phyloP scores from a whole-genome alignment of 2,797 vertebrate species.

The Ciconia nigra region DNA sequence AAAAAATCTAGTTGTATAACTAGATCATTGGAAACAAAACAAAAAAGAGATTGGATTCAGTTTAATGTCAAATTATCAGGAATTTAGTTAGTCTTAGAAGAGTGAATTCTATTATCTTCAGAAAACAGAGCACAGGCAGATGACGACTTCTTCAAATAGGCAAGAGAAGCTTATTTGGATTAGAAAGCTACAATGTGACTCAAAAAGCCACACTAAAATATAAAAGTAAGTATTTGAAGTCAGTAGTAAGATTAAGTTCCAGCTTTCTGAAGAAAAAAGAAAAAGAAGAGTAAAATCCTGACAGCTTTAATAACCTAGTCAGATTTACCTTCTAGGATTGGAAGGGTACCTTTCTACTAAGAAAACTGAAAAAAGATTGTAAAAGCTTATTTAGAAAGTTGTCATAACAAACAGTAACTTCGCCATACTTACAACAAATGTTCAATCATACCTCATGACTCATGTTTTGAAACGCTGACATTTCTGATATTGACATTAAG shows the following conservation, averaged over 20 bases:
- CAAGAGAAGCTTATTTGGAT: background rate
- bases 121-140: background rate
- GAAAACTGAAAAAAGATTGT: background rate
- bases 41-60: background rate
- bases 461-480: slow-evolving; percentile 50
- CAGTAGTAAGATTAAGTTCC: background rate
- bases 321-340: background rate
- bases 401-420: background rate
- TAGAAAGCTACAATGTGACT: background rate
- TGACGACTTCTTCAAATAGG: background rate
- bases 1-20: background rate
- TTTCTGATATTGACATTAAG: slow-evolving; percentile 58
- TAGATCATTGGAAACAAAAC: background rate
- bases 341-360: background rate
- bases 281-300: background rate
- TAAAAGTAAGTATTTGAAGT: background rate
- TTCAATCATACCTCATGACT: slow-evolving; percentile 69
- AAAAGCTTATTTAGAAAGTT: background rate
- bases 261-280: background rate
- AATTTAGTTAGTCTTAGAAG: background rate
- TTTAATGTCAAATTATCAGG: background rate
- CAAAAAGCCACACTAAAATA: background rate
- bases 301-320: background rate
- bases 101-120: background rate
- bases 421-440: background rate